phyloP scores from a whole-genome alignment of 2,113 vertebrate genomes.

The Dascyllus trimaculatus region DNA sequence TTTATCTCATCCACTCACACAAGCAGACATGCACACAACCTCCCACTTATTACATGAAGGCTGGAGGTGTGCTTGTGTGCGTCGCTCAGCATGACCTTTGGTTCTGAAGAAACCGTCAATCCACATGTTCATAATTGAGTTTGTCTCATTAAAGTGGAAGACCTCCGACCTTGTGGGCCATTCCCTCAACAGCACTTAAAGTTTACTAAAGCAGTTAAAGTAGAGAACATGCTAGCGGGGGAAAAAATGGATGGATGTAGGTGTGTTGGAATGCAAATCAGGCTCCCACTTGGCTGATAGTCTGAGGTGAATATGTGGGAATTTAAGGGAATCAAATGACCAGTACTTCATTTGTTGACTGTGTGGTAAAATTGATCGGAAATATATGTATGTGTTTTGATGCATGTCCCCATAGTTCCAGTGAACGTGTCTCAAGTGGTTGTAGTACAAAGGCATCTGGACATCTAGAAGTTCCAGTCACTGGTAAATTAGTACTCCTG shows the following conservation, averaged over 20 bases:
- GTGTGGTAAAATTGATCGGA: too few relatives aligned
- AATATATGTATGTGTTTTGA: too few relatives aligned
- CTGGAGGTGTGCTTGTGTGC: constrained; percentile 14
- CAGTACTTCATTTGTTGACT: too few relatives aligned
- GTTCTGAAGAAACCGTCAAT: constrained; percentile 16
- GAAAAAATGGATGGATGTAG: neutral
- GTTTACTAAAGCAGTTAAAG: constrained; percentile 12
- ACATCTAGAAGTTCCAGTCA: too few relatives aligned
- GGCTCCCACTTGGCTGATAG: neutral
- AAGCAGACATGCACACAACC: too few relatives aligned
- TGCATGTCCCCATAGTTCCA: too few relatives aligned
- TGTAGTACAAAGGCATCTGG: too few relatives aligned
- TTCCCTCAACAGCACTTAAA: constrained; percentile 14
- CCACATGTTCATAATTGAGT: constrained; percentile 47
- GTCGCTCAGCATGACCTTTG: constrained; percentile 50
- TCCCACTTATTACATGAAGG: neutral
- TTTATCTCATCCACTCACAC: neutral
- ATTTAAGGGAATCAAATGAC: too few relatives aligned
- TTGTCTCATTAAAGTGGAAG: constrained; percentile 54
- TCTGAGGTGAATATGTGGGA: too few relatives aligned
- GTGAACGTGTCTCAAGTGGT: too few relatives aligned
- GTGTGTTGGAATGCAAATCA: constrained; percentile 1
- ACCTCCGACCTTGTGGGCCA: constrained; percentile 7
- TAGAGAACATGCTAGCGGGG: constrained; percentile 2
- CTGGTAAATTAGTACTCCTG: too few relatives aligned